Percentiles rank a stretch among this genome's conserved stretches.
Evolutionary conservation across 2,797 vertebrate species (phyloP).

Genomic region (Siniperca obscura): DNA sequence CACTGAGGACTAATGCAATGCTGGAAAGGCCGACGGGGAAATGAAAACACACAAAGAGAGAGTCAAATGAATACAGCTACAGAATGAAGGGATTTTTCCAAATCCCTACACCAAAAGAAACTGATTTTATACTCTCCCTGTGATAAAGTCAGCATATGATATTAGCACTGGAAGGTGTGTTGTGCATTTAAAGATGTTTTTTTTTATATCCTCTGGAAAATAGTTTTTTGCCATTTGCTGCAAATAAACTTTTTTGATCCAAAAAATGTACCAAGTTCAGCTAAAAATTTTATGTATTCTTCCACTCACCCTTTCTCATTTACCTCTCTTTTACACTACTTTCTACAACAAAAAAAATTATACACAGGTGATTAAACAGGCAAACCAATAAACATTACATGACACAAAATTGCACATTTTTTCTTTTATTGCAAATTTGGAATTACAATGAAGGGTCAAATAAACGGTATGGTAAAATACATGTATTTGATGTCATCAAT

Average conservation of each 20-base stretch:
- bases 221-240: conserved; percentile 57
- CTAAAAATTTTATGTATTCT: conserved; percentile 6
- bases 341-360: neutral
- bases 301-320: neutral
- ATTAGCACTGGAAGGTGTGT: conserved; percentile 69
- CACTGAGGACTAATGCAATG: conserved; percentile 82
- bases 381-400: conserved; percentile 47
- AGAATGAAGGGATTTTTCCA: conserved; percentile 79
- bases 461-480: conserved; percentile 71
- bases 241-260: conserved; percentile 60
- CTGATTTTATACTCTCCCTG: conserved; percentile 80
- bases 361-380: neutral
- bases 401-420: conserved; percentile 39
- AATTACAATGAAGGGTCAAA: conserved; percentile 75
- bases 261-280: conserved; percentile 56
- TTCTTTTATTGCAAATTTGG: conserved; percentile 81
- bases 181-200: conserved; percentile 62
- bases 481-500: conserved; percentile 63
- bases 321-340: conserved; percentile 16
- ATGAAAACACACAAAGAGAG: conserved; percentile 79
- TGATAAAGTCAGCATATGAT: conserved; percentile 74
- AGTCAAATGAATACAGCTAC: conserved; percentile 80
- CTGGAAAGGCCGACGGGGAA: conserved; percentile 78
- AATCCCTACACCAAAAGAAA: conserved; percentile 81
- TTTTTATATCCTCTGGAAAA: conserved; percentile 55